A percentile compares a stretch with the other conserved stretches of the same genome.
phyloP scores from a whole-genome alignment of 2,888 invertebrate species.

The Epinotia brunnichana region DNA sequence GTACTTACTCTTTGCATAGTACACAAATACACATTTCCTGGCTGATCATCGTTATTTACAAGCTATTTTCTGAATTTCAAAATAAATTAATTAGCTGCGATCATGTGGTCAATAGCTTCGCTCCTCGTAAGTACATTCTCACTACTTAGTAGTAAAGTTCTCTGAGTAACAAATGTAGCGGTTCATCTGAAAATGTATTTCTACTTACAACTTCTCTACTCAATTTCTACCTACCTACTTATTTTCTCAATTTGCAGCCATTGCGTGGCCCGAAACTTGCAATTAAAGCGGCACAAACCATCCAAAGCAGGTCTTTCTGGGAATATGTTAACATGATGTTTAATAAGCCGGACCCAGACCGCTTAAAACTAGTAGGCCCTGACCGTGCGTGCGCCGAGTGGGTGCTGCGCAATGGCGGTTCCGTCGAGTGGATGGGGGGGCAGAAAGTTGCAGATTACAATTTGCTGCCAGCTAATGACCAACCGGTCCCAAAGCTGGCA shows the following conservation, averaged over 20 bases:
- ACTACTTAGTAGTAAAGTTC: background rate
- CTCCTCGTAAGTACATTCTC: constrained; percentile 19
- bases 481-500: constrained; percentile 75
- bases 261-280: constrained; percentile 45
- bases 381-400: constrained; percentile 97
- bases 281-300: constrained; percentile 56
- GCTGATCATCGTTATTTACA: no score
- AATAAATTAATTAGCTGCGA: background rate
- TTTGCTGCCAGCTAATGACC: constrained; percentile 84
- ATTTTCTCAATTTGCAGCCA: constrained; percentile 13
- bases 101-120: constrained; percentile 20
- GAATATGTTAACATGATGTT: constrained; percentile 85
- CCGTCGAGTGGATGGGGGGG: constrained; percentile 87
- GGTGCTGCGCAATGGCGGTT: constrained; percentile 95
- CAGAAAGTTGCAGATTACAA: constrained; percentile 88
- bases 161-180: no score
- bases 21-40: no score
- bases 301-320: constrained; percentile 73
- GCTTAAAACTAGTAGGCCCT: constrained; percentile 90
- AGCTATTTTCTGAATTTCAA: background rate
- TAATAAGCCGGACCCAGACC: constrained; percentile 87
- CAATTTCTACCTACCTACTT: no score
- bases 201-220: no score
- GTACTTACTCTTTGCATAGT: no score
- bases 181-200: background rate